These are phyloP conservation scores for Prionailurus bengalensis DNA, from an alignment of 2,113 vertebrate genomes.

Conservation along the genomic window DNA sequence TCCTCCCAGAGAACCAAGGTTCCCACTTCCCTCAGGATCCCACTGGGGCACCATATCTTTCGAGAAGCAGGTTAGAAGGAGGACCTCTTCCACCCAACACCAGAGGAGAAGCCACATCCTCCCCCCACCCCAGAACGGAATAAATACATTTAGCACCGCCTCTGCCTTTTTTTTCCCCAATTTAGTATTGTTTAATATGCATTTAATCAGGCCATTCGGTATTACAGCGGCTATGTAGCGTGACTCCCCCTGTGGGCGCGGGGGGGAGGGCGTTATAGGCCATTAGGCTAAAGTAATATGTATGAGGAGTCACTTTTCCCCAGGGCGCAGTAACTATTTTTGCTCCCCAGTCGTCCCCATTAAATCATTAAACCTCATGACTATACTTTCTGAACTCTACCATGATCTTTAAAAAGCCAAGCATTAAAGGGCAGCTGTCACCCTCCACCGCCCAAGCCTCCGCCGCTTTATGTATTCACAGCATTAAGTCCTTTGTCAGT, in stretches of 20 bases:
- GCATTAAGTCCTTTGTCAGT: slow-evolving; percentile 93
- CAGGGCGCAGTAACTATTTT: slow-evolving; percentile 94
- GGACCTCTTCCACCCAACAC: background rate
- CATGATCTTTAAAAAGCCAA: slow-evolving; percentile 95
- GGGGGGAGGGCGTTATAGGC: slow-evolving; percentile 87
- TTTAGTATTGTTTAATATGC: slow-evolving; percentile 95
- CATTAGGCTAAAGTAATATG: slow-evolving; percentile 93
- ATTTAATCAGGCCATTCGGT: slow-evolving; percentile 94
- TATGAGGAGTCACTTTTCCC: slow-evolving; percentile 93
- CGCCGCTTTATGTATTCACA: slow-evolving; percentile 91
- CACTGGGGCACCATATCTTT: background rate
- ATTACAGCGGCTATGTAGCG: slow-evolving; percentile 93
- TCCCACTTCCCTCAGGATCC: background rate
- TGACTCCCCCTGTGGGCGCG: slow-evolving; percentile 89
- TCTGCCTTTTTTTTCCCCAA: slow-evolving; percentile 87
- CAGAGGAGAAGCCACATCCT: slow-evolving; percentile 83
- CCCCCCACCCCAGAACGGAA: slow-evolving; percentile 84
- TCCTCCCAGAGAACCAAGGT: background rate
- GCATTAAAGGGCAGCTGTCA: slow-evolving; percentile 93
- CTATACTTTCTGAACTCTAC: slow-evolving; percentile 95
- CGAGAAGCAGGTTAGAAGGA: background rate
- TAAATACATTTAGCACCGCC: slow-evolving; percentile 87
- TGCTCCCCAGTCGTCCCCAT: slow-evolving; percentile 93
- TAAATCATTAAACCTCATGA: slow-evolving; percentile 96
- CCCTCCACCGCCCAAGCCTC: slow-evolving; percentile 90